Evolutionary conservation across 2,888 invertebrate species (phyloP).

Genomic region (Conus canariensis): DNA sequence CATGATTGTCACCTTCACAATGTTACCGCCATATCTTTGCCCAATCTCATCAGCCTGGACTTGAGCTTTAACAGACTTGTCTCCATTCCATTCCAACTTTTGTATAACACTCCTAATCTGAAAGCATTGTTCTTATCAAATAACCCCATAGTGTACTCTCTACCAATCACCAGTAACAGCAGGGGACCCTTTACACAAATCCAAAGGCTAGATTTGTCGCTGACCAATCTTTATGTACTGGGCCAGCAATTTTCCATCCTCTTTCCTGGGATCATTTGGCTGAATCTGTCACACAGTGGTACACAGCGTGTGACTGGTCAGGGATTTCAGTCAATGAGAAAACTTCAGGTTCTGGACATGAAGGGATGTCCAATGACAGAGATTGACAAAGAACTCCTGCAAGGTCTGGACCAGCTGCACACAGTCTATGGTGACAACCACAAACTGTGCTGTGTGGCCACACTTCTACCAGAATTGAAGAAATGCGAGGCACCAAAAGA

Average conservation of each 20-base stretch:
- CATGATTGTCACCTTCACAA: neutral
- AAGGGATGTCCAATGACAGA: neutral
- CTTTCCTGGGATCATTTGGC: neutral
- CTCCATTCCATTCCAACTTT: neutral
- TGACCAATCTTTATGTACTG: too few species aligned
- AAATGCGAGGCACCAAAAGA: slow-evolving; percentile 23
- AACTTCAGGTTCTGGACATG: neutral
- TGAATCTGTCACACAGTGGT: neutral
- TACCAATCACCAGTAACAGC: neutral
- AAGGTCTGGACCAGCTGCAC: neutral
- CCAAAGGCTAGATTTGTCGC: neutral
- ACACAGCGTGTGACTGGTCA: neutral
- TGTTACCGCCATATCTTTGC: neutral
- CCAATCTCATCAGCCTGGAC: neutral
- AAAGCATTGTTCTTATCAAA: neutral
- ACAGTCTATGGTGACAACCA: slow-evolving; percentile 16
- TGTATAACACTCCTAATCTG: neutral
- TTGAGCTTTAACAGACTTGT: neutral
- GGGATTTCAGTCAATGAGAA: too few species aligned
- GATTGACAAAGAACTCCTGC: neutral
- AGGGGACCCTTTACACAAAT: too few species aligned
- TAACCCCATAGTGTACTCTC: neutral
- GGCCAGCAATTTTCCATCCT: too few species aligned
- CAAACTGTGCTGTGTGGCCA: slow-evolving; percentile 29
- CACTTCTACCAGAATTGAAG: neutral